A percentile compares a stretch with the other conserved stretches of the same genome.
Conservation (phyloP, 2,888 invertebrate species). For the Caenorhabditis macrosperma region DNA sequence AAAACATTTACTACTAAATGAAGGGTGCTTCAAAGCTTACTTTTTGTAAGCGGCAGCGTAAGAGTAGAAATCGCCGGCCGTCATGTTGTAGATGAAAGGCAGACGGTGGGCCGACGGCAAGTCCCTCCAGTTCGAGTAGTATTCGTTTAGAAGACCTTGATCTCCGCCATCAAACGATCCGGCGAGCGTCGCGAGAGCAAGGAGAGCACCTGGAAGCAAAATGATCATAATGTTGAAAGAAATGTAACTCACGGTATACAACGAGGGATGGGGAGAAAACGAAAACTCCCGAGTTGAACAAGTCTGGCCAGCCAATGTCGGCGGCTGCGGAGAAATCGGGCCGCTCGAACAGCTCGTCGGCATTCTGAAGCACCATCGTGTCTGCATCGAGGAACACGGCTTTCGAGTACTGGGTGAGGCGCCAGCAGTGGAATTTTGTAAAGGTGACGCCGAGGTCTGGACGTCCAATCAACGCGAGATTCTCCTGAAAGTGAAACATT, state of each 20-base stretch:
- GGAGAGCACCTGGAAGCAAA: conserved; percentile 85
- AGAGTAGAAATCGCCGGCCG: conserved; percentile 94
- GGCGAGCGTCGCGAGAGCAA: conserved; percentile 88
- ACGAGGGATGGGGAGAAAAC: conserved; percentile 91
- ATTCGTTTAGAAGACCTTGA: conserved; percentile 91
- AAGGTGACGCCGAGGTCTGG: conserved; percentile 98
- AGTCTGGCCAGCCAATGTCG: conserved; percentile 80
- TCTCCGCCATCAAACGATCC: conserved; percentile 95
- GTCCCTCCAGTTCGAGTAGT: conserved; percentile 94
- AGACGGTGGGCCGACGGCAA: conserved; percentile 91
- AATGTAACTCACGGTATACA: conserved; percentile 85
- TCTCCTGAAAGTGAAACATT: conserved; percentile 82
- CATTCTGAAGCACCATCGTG: conserved; percentile 94
- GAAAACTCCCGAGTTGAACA: conserved; percentile 94
- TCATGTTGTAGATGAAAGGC: conserved; percentile 97
- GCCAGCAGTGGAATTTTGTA: conserved; percentile 99
- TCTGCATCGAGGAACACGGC: conserved; percentile 99
- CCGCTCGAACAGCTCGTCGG: conserved; percentile 96
- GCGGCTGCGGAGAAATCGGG: conserved; percentile 83
- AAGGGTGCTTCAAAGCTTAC: conserved; percentile 83
- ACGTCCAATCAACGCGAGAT: conserved; percentile 90
- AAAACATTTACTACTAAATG: not conserved
- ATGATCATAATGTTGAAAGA: too few relatives aligned
- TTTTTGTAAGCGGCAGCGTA: conserved; percentile 97
- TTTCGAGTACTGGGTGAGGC: conserved; percentile 94